These are phyloP conservation scores for Drosophila obscura DNA, from an alignment of 1,140 invertebrate genomes.

Conservation along the genomic window DNA sequence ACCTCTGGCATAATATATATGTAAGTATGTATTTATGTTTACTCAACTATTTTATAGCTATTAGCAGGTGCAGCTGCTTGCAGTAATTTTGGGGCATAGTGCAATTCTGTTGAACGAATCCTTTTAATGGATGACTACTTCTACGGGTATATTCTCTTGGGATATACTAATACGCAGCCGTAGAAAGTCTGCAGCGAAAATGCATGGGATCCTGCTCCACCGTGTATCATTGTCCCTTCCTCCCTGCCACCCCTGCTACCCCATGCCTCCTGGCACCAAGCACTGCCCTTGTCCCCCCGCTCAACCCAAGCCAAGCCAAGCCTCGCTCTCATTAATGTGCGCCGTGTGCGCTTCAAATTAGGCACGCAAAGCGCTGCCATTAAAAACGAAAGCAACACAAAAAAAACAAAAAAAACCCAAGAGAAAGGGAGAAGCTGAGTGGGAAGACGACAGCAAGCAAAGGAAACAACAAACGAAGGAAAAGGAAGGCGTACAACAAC, in stretches of 20 bases:
- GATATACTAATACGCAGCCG: too few relatives aligned
- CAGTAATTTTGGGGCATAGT: too few relatives aligned
- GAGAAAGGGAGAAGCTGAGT: constrained; percentile 13
- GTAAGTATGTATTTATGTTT: too few relatives aligned
- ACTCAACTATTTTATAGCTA: too few relatives aligned
- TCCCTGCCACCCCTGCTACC: not conserved
- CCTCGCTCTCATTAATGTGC: constrained; percentile 62
- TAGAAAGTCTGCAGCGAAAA: too few relatives aligned
- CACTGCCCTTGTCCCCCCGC: not conserved
- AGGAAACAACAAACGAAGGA: constrained; percentile 23
- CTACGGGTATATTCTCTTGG: too few relatives aligned
- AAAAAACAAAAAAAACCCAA: constrained; percentile 38
- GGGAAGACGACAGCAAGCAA: not conserved
- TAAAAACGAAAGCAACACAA: constrained; percentile 49
- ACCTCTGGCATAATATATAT: too few relatives aligned
- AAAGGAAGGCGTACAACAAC: not conserved
- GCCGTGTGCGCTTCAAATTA: constrained; percentile 75
- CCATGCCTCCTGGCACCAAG: not conserved
- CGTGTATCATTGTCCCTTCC: not conserved
- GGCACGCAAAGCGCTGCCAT: constrained; percentile 73
- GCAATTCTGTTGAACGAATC: too few relatives aligned
- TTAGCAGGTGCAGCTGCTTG: too few relatives aligned
- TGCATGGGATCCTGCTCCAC: not conserved
- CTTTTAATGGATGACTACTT: too few relatives aligned
- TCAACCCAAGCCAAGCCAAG: too few relatives aligned